Percentiles rank a stretch among this genome's conserved stretches.
Conservation (phyloP, 2,888 invertebrate species). For the Lasioglossum malachurum region DNA sequence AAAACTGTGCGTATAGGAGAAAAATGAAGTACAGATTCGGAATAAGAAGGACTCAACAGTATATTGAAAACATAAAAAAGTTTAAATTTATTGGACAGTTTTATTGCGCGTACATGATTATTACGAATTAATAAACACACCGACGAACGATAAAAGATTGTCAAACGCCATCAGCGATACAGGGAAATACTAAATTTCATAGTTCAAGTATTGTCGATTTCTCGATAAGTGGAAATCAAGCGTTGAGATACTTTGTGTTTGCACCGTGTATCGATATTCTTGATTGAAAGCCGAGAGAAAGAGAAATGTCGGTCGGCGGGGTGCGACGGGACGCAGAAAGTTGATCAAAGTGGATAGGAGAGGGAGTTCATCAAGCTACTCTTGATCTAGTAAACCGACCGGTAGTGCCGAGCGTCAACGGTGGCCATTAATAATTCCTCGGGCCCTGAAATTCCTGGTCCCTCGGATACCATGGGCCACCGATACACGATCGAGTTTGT, state of each 20-base stretch:
- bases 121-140: neutral
- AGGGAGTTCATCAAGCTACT: conserved; percentile 24
- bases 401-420: conserved; percentile 50
- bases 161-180: neutral
- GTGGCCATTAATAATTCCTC: conserved; percentile 57
- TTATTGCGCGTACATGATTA: neutral
- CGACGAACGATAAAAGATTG: neutral
- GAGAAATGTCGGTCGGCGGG: neutral
- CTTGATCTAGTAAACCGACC: conserved; percentile 25
- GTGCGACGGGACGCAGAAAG: neutral
- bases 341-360: neutral
- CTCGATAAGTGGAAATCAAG: too few species aligned
- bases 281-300: neutral
- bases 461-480: neutral
- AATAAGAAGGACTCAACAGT: too few species aligned
- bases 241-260: neutral
- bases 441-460: conserved; percentile 22
- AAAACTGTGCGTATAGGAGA: too few species aligned
- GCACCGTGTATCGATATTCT: neutral
- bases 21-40: too few species aligned
- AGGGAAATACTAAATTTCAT: too few species aligned
- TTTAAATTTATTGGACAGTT: too few species aligned
- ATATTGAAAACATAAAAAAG: too few species aligned
- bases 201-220: too few species aligned
- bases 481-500: conserved; percentile 11